Evolutionary conservation across 1,140 invertebrate genomes (phyloP).

Genomic region (Plutomurus gul): DNA sequence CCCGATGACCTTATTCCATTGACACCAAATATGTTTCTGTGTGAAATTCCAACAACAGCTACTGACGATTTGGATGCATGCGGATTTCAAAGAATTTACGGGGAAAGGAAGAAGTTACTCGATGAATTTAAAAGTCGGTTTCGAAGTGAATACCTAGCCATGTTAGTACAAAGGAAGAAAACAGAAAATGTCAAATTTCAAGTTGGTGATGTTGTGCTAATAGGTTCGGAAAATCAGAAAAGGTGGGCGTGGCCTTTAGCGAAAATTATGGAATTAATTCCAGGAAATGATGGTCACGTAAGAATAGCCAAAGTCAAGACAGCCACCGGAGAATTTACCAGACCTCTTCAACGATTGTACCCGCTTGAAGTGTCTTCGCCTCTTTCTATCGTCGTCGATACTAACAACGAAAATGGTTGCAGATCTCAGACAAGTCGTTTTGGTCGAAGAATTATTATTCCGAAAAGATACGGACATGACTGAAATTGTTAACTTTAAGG

Average conservation of each 20-base stretch:
- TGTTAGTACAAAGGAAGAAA: background rate
- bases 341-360: background rate
- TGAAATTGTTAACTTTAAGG: no score
- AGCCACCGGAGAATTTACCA: background rate
- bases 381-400: no score
- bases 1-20: no score
- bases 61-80: background rate
- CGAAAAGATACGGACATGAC: no score
- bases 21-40: no score
- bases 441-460: no score
- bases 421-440: no score
- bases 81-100: background rate
- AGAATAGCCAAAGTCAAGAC: background rate
- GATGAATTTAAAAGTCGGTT: background rate
- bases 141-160: background rate
- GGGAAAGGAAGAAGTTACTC: background rate
- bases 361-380: background rate
- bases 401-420: no score
- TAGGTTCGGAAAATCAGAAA: background rate
- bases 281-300: constrained; percentile 5
- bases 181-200: background rate
- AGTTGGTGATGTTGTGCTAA: background rate
- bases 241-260: background rate
- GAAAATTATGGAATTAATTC: background rate
- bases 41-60: background rate